Evolutionary conservation across 1,140 invertebrate genomes (phyloP), one percentile per base, ranked within the genome.

Genomic region (Drosophila guanche): DNA sequence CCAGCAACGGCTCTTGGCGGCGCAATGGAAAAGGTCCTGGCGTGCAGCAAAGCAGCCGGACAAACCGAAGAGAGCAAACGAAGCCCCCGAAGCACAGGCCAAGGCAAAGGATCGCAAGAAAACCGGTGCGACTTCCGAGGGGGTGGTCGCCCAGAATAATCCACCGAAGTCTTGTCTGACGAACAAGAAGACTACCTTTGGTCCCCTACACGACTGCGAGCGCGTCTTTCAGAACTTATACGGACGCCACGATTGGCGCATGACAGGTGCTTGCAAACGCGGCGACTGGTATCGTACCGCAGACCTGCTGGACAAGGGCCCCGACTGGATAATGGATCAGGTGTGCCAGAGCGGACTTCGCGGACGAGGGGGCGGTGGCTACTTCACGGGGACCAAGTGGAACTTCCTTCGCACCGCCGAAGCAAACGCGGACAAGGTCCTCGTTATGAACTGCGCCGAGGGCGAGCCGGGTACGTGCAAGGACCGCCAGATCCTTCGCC

Each of bases 211-310:
- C 22, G 99, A 99, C 93, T 93, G 96, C 90, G 99, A 99, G 91
- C 94, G 99, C 42, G 95, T 99, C 59, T 99, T 99, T 76, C 99
- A 98, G 14, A 99, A 99, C 92, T 92, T 99, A 0, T 99, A 99
- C 92, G 99, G 99, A 0, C 94, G 97, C 53, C 98, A 99, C 93
- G 98, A 99, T 84, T 99, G 97, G 97, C 93, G 96, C 51, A 91
- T 99, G 48, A 98, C 98, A 89, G 98, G 97, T 20, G 97, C 99
- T 0, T 76, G 98, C 65, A 93, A 94, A 65, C 94, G 98, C 40
- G 98, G 98, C 2, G 97, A 99, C 92, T 99, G 98, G 98, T 99
- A 98, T 91, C 99, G 98, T 91, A 99, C 98, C 0, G 99, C 99
- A 89, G 98, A 99, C 91, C 99, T 99, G 57, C 72, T 99, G 0